These are phyloP conservation scores for Brachyptera putata DNA, from an alignment of 2,888 invertebrate species.

Conservation along the genomic window DNA sequence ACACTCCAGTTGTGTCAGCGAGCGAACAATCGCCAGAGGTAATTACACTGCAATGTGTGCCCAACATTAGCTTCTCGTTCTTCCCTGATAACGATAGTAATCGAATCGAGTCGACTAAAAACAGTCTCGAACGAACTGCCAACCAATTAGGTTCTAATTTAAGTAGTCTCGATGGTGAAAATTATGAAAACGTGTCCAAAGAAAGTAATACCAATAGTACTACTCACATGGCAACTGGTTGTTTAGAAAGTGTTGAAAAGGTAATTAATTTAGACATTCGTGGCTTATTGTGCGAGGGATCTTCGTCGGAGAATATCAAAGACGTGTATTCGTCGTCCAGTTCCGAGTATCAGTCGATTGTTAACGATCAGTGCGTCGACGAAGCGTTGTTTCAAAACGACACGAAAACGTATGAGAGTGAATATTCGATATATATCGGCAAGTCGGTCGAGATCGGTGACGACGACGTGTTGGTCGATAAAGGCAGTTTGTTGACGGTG, in stretches of 20 bases:
- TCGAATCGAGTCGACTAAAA: background rate
- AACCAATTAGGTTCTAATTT: background rate
- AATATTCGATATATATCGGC: conserved; percentile 16
- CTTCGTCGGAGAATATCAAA: conserved; percentile 9
- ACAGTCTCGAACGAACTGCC: conserved; percentile 8
- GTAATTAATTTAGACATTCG: conserved; percentile 6
- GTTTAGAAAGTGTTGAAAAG: conserved; percentile 9
- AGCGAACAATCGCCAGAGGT: no score
- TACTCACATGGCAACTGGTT: background rate
- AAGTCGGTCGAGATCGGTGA: conserved; percentile 9
- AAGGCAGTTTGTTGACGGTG: background rate
- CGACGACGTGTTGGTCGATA: background rate
- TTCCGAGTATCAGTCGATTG: conserved; percentile 1
- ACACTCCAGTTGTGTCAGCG: no score
- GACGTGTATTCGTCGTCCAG: conserved; percentile 8
- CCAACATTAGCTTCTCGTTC: conserved; percentile 28
- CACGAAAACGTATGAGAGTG: conserved; percentile 2
- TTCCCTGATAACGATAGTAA: conserved; percentile 19
- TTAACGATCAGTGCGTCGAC: background rate
- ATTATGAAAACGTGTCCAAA: background rate
- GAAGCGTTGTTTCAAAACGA: background rate
- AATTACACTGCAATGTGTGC: no score
- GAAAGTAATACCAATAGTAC: background rate
- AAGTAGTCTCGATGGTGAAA: background rate
- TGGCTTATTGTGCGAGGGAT: background rate